Conservation (phyloP, 2,888 invertebrate genomes). For the Hyppa rectilinea region DNA sequence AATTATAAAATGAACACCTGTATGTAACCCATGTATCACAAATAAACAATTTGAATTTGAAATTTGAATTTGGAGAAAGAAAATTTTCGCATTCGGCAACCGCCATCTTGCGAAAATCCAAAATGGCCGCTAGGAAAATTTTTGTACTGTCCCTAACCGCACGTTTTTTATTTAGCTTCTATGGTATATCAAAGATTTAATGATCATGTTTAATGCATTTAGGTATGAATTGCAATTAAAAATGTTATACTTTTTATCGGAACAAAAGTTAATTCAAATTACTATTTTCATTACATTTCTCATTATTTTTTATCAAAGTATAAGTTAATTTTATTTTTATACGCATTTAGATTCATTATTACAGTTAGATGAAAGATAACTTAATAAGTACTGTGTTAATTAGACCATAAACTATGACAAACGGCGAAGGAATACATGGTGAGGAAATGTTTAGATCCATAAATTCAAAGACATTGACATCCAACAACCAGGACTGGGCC, state of each 20-base stretch:
- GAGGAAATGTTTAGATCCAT: neutral
- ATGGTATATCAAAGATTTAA: neutral
- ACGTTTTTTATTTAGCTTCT: no score
- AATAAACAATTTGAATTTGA: no score
- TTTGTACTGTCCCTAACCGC: no score
- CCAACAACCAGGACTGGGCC: neutral
- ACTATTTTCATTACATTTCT: constrained; percentile 44
- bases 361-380: constrained; percentile 23
- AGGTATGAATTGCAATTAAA: constrained; percentile 29
- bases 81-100: no score
- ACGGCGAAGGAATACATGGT: neutral
- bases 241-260: constrained; percentile 25
- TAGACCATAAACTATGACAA: neutral
- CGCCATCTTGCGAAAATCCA: no score
- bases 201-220: constrained; percentile 5
- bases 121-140: no score
- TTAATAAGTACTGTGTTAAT: constrained; percentile 11
- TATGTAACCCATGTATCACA: no score
- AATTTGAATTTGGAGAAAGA: no score
- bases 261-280: constrained; percentile 27
- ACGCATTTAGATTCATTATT: constrained; percentile 22
- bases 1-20: no score
- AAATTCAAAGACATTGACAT: neutral
- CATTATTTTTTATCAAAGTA: constrained; percentile 45
- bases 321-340: constrained; percentile 28